Percentiles rank a stretch among this genome's conserved stretches.
Conservation (phyloP, 2,888 invertebrate genomes). For the Cyaniris semiargus region DNA sequence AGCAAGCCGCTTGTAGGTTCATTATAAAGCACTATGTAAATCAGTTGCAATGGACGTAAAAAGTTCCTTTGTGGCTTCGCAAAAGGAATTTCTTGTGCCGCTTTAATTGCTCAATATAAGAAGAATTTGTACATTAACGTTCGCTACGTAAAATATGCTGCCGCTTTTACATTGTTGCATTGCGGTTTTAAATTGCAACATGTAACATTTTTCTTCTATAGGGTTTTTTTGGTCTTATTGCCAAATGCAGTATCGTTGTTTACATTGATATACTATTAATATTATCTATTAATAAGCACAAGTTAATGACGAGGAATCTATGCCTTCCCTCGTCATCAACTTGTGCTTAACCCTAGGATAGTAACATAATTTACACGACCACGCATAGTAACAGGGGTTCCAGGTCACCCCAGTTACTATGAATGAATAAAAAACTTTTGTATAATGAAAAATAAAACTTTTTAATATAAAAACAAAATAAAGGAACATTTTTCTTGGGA, state of each 20-base stretch:
- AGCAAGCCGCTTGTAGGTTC: background rate
- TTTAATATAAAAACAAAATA: too few relatives aligned
- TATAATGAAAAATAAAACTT: too few relatives aligned
- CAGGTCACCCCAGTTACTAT: too few relatives aligned
- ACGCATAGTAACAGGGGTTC: too few relatives aligned
- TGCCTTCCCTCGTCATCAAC: too few relatives aligned
- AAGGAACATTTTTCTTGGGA: too few relatives aligned
- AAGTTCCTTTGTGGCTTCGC: slow-evolving; percentile 5
- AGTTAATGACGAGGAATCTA: too few relatives aligned
- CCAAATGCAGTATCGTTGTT: background rate
- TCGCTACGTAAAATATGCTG: slow-evolving; percentile 21
- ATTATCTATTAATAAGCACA: too few relatives aligned
- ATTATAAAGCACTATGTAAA: slow-evolving; percentile 12
- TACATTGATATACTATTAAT: background rate
- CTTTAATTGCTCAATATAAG: slow-evolving; percentile 41
- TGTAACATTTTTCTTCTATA: slow-evolving; percentile 8
- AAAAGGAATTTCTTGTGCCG: slow-evolving; percentile 28
- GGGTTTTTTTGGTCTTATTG: background rate
- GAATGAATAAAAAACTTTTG: too few relatives aligned
- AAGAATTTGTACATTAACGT: slow-evolving; percentile 38
- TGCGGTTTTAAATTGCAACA: background rate
- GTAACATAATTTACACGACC: too few relatives aligned
- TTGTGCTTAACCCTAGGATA: too few relatives aligned
- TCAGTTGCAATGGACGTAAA: slow-evolving; percentile 6
- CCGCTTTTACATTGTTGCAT: slow-evolving; percentile 35